Evolutionary conservation across 2,113 vertebrate genomes (phyloP).

Genomic region (Xiphorhynchus elegans): DNA sequence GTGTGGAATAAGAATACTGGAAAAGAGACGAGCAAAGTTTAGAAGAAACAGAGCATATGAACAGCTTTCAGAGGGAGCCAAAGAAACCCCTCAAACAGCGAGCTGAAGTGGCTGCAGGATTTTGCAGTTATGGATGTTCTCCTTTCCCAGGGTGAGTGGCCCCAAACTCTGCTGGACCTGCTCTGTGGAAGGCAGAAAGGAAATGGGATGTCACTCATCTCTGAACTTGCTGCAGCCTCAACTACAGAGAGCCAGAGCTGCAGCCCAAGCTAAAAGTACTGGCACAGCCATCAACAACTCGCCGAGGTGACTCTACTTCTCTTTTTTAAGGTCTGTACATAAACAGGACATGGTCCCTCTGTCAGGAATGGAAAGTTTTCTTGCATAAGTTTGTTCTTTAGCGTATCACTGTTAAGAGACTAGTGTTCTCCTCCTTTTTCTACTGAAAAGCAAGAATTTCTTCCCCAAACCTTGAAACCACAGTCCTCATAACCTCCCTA

Average conservation of each 20-base stretch:
- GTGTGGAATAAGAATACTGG: neutral
- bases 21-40: neutral
- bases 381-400: neutral
- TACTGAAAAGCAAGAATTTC: neutral
- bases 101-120: neutral
- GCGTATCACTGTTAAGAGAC: neutral
- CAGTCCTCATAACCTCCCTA: neutral
- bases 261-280: neutral
- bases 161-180: neutral
- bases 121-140: neutral
- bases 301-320: too few relatives aligned
- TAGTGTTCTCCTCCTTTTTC: accelerated
- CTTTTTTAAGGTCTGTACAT: neutral
- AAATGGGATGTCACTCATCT: too few relatives aligned
- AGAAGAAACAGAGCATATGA: neutral
- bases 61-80: neutral
- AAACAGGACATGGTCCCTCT: neutral
- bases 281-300: neutral
- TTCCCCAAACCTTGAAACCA: neutral
- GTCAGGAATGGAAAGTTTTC: neutral
- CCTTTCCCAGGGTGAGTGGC: neutral
- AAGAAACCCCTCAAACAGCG: neutral
- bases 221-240: neutral
- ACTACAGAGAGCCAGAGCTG: neutral
- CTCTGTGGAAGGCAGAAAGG: accelerated